A percentile compares a stretch with the other conserved stretches of the same genome.
Conservation (phyloP, 2,113 vertebrate species). For the Nibea albiflora region DNA sequence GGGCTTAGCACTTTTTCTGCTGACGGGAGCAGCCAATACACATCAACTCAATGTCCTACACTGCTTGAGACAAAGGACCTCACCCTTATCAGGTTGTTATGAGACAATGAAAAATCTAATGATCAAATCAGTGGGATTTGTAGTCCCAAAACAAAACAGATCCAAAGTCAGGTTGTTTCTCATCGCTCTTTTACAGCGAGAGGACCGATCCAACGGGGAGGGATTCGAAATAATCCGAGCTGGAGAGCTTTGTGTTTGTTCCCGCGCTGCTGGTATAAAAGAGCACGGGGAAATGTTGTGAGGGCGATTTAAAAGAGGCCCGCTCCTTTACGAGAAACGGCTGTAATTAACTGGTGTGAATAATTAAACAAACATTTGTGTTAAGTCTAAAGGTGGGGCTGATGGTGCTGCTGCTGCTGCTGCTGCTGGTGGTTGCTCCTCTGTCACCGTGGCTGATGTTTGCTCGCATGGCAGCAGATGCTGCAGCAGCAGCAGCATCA, state of each 20-base stretch:
- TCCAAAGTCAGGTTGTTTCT: slow-evolving; percentile 19
- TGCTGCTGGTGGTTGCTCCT: neutral
- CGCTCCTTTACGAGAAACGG: neutral
- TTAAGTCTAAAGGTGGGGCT: neutral
- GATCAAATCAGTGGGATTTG: slow-evolving; percentile 51
- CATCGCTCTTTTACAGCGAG: neutral
- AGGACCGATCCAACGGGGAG: neutral
- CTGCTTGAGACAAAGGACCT: slow-evolving; percentile 40
- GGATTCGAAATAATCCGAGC: slow-evolving; percentile 19
- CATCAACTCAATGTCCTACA: slow-evolving; percentile 46
- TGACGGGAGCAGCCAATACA: slow-evolving; percentile 63
- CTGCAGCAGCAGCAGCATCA: slow-evolving; percentile 39
- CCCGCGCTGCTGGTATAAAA: neutral
- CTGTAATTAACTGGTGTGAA: neutral
- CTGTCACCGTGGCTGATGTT: slow-evolving; percentile 15
- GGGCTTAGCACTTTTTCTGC: slow-evolving; percentile 69
- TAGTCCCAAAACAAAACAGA: slow-evolving; percentile 21
- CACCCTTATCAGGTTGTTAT: slow-evolving; percentile 44
- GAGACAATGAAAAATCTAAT: slow-evolving; percentile 27
- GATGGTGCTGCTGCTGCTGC: no score
- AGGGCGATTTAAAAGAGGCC: neutral
- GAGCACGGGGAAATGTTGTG: neutral
- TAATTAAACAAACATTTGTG: slow-evolving; percentile 23
- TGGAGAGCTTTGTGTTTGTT: slow-evolving; percentile 5
- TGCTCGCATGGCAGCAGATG: no score